Percentiles rank a stretch among this genome's conserved stretches.
Evolutionary conservation across 2,888 invertebrate species (phyloP).

Genomic region (Ferrisia virgata): DNA sequence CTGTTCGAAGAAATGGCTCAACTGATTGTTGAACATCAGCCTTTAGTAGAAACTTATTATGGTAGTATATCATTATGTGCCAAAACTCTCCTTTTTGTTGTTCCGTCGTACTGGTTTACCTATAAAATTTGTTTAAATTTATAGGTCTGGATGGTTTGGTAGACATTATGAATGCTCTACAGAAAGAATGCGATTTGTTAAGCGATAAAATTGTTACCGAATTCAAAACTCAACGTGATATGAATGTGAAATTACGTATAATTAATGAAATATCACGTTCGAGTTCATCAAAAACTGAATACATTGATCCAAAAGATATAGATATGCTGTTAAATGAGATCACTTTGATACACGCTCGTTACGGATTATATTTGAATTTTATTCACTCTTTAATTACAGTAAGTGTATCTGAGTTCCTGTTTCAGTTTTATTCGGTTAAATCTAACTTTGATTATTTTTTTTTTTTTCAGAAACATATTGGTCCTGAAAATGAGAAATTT

Average conservation of each 20-base stretch:
- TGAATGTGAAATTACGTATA: slow-evolving; percentile 54
- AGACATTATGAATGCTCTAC: slow-evolving; percentile 68
- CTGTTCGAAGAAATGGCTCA: slow-evolving; percentile 82
- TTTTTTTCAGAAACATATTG: slow-evolving; percentile 24
- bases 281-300: slow-evolving; percentile 51
- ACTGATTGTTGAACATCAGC: slow-evolving; percentile 81
- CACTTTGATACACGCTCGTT: slow-evolving; percentile 82
- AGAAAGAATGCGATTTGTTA: slow-evolving; percentile 74
- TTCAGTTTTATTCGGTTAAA: too few species aligned
- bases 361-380: slow-evolving; percentile 88
- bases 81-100: too few species aligned
- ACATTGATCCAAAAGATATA: slow-evolving; percentile 74
- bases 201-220: slow-evolving; percentile 59
- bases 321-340: slow-evolving; percentile 87
- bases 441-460: too few species aligned
- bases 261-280: slow-evolving; percentile 48
- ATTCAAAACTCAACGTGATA: slow-evolving; percentile 58
- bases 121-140: background rate
- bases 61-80: slow-evolving; percentile 55
- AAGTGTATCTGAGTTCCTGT: background rate
- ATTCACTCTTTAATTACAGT: slow-evolving; percentile 54
- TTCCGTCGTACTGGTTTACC: background rate
- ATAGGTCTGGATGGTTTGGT: slow-evolving; percentile 64
- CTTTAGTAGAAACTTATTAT: slow-evolving; percentile 84
- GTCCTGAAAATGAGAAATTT: slow-evolving; percentile 18